These are phyloP conservation scores for Aspiorhynchus laticeps DNA, from an alignment of 2,113 vertebrate genomes.

Conservation along the genomic window DNA sequence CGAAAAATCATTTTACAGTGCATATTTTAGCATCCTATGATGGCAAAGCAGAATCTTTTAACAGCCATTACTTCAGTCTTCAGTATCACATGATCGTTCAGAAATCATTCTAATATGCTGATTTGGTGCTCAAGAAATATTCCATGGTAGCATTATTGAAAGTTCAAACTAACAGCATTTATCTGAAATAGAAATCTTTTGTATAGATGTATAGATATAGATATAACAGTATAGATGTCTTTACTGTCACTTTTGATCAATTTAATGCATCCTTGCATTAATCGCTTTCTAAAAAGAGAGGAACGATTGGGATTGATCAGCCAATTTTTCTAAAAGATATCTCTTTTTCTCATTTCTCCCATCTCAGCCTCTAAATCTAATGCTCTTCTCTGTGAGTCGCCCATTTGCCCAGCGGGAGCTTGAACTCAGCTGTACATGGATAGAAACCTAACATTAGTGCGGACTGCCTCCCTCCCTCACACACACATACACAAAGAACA, in stretches of 20 bases:
- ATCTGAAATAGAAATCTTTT: neutral
- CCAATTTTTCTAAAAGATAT: too few relatives aligned
- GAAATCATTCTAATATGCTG: too few relatives aligned
- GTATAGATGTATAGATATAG: too few relatives aligned
- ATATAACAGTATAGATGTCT: neutral
- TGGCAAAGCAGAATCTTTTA: neutral
- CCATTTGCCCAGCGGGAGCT: neutral
- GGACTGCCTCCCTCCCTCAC: neutral
- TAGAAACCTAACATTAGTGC: neutral
- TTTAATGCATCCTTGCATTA: neutral
- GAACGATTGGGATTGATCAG: neutral
- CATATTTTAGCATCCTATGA: neutral
- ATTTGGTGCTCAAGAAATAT: too few relatives aligned
- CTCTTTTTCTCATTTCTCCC: neutral
- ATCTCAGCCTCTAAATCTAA: neutral
- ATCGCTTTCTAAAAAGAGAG: neutral
- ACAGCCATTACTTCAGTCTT: neutral
- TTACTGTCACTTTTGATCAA: too few relatives aligned
- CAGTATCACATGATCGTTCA: too few relatives aligned
- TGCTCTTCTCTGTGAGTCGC: neutral
- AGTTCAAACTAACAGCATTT: neutral
- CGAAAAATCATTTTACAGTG: too few relatives aligned
- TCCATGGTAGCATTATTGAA: neutral
- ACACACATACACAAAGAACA: neutral
- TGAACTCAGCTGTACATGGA: constrained; percentile 4